Conservation (phyloP, 1,140 invertebrate species). For the Neocloeon triangulifer region DNA sequence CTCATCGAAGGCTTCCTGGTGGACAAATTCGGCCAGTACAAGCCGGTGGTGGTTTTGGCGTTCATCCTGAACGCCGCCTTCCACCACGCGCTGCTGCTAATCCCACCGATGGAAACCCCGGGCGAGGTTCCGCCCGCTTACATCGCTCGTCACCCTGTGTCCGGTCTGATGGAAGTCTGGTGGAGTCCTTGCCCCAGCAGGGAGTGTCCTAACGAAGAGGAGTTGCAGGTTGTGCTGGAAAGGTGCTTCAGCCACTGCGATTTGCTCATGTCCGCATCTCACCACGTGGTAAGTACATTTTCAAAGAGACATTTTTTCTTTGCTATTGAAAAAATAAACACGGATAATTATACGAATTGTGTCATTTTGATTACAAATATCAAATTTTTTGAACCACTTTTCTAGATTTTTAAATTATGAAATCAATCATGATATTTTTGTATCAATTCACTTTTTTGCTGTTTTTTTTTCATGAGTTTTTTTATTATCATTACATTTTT, state of each 20-base stretch:
- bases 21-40: slow-evolving; percentile 60
- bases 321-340: no score
- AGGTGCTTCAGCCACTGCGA: slow-evolving; percentile 44
- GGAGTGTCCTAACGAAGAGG: slow-evolving; percentile 45
- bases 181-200: slow-evolving; percentile 52
- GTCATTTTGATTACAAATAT: no score
- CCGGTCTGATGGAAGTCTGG: slow-evolving; percentile 44
- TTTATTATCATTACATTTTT: no score
- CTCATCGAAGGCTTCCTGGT: slow-evolving; percentile 39
- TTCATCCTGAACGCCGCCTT: slow-evolving; percentile 44
- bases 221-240: slow-evolving; percentile 41
- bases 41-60: slow-evolving; percentile 47
- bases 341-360: no score
- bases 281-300: no score
- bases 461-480: no score
- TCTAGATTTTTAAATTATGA: no score
- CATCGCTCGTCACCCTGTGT: slow-evolving; percentile 41
- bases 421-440: no score
- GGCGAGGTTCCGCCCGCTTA: slow-evolving; percentile 43
- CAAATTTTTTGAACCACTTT: no score
- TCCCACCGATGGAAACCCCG: slow-evolving; percentile 47
- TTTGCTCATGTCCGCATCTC: no score
- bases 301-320: no score
- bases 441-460: no score
- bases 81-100: slow-evolving; percentile 44